Base-by-base conservation (phyloP, 2,888 invertebrate species). In the Thysanoteuthis rhombus region DNA sequence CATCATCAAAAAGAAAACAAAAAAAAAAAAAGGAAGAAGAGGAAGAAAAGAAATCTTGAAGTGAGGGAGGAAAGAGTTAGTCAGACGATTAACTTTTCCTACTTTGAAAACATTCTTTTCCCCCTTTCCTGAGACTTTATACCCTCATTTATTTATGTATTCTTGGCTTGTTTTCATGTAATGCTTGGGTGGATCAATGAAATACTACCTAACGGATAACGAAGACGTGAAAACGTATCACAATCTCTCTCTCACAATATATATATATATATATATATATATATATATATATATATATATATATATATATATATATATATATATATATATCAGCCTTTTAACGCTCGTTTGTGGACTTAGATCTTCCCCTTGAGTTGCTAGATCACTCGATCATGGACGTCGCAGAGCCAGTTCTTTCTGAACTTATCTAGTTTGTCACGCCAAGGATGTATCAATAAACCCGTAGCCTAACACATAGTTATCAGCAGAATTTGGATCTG, bases 221-320 rank as follows among this genome's bases (percentile, higher is more conserved):
- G 75, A 75, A 75, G n/a, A n/a, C 32, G 12, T 19, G n/a, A n/a
- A 32, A n/a, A 22, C 2, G 8, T 32, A n/a, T n/a, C 32, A n/a
- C 75, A 3, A 28, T 32, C 58, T 10, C 32, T 32, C 58, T 1
- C 58, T 4, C 58, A 1, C 19, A n/a, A 6, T n/a, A 28, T n/a
- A 89, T 32, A 38, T 39, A 39, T 22, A 40, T 90, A 39, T 39
- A 90, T 90, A 90, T 39, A 90, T 39, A 90, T 39, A 90, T 39
- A 40, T 39, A 39, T 90, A 90, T 89, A 89, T 89, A 89, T 89
- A 89, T 89, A 89, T 89, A 8, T 89, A n/a, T 89, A 89, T 89
- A 89, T 89, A 89, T 89, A 89, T 89, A 38, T 89, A n/a, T n/a
- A n/a, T 2, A n/a, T 36, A 38, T 90, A 2, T 39, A 38, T 38